Evolutionary conservation across 2,797 vertebrate genomes (phyloP).

Genomic region (Aldrovandia affinis): DNA sequence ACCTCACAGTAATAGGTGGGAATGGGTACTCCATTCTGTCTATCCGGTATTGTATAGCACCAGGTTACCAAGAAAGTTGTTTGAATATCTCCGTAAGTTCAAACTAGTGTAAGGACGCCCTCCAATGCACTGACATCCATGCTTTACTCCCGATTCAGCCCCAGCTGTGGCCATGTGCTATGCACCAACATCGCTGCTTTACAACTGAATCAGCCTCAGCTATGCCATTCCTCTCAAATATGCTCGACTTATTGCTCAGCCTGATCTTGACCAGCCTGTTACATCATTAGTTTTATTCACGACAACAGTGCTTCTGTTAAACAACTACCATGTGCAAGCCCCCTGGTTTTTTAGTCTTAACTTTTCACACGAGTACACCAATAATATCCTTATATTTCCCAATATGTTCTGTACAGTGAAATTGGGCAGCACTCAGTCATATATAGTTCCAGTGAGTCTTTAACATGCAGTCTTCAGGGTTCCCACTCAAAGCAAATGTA

Average conservation of each 20-base stretch:
- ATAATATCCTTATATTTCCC: too few species aligned
- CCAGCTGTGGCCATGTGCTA: neutral
- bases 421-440: too few species aligned
- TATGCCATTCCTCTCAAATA: neutral
- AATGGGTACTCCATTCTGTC: neutral
- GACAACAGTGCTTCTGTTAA: neutral
- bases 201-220: neutral
- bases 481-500: too few species aligned
- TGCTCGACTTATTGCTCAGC: neutral
- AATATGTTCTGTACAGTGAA: too few species aligned
- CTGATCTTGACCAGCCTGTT: neutral
- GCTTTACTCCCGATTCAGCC: neutral
- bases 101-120: too few species aligned
- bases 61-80: too few species aligned
- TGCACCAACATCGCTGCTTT: neutral
- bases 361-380: too few species aligned
- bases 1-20: neutral
- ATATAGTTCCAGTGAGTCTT: too few species aligned
- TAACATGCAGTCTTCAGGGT: too few species aligned
- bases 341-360: too few species aligned
- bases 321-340: too few species aligned
- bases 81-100: too few species aligned
- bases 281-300: neutral
- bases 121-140: neutral
- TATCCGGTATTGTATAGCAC: neutral